Percentiles rank a stretch among this genome's conserved stretches.
phyloP scores from a whole-genome alignment of 2,797 vertebrate species.

The Gymnopithys bicolor region DNA sequence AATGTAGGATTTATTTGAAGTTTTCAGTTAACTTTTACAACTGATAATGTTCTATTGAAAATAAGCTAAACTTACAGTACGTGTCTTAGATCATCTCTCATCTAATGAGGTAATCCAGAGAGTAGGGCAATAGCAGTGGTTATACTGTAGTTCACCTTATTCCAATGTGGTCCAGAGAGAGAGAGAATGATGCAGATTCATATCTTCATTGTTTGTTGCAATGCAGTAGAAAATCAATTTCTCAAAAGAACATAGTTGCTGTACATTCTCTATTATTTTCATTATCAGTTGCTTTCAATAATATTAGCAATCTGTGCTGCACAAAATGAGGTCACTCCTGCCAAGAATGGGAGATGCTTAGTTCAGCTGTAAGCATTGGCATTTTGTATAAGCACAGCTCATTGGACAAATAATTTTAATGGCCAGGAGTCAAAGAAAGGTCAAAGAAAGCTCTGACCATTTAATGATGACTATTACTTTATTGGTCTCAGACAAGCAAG shows the following conservation, averaged over 20 bases:
- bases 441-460: slow-evolving; percentile 27
- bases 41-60: not conserved
- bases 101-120: not conserved
- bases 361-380: slow-evolving; percentile 19
- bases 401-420: slow-evolving; percentile 28
- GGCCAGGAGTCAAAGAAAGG: slow-evolving; percentile 27
- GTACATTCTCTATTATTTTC: not conserved
- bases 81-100: not conserved
- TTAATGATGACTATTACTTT: slow-evolving; percentile 52
- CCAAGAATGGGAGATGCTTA: slow-evolving; percentile 34
- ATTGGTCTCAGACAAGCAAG: not conserved
- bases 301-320: not conserved
- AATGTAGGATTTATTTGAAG: not conserved
- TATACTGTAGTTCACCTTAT: not conserved
- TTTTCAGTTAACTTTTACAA: not conserved
- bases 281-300: slow-evolving; percentile 15
- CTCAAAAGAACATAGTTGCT: not conserved
- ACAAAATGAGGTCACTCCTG: not conserved
- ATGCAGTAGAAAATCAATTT: not conserved
- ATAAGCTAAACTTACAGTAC: not conserved
- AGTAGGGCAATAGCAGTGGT: not conserved
- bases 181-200: not conserved
- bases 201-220: not conserved
- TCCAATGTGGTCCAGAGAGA: not conserved
- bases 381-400: slow-evolving; percentile 18